These are phyloP conservation scores for Sardina pilchardus DNA, from an alignment of 2,113 vertebrate species.

Conservation along the genomic window DNA sequence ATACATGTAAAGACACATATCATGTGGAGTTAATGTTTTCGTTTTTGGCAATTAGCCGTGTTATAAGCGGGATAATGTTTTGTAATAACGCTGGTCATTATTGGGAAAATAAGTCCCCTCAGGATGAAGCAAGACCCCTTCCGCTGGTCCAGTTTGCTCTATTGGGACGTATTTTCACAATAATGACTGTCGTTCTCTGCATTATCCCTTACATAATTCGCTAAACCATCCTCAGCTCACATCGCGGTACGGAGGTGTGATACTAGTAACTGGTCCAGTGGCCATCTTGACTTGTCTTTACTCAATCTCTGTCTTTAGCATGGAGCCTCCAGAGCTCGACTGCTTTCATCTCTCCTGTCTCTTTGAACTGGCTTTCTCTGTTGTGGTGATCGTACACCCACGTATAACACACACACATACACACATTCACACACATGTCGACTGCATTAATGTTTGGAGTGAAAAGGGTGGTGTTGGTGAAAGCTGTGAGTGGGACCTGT, in stretches of 20 bases:
- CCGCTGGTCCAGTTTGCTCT: too few species aligned
- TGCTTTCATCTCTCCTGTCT: conserved; percentile 53
- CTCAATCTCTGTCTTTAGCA: not conserved
- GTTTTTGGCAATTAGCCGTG: too few species aligned
- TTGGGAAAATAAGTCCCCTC: too few species aligned
- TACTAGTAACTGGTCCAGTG: not conserved
- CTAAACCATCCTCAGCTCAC: not conserved
- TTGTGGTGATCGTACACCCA: not conserved
- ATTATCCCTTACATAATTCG: not conserved
- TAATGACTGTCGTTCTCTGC: too few species aligned
- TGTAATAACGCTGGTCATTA: too few species aligned
- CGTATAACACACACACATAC: not conserved
- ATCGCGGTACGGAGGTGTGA: not conserved
- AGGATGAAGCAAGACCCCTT: too few species aligned
- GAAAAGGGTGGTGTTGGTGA: not conserved
- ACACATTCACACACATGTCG: not conserved
- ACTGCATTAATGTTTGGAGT: not conserved
- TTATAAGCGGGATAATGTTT: too few species aligned
- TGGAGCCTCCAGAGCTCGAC: not conserved
- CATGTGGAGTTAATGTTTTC: too few species aligned
- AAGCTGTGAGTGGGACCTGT: not conserved
- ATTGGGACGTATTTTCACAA: too few species aligned
- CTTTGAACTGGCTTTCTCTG: conserved; percentile 8
- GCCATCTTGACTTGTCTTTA: not conserved
- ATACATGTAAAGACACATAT: too few species aligned